Evolutionary conservation across 1,140 invertebrate genomes (phyloP), one percentile per base, ranked within the genome.

Genomic region (Oryctes rhinoceros): DNA sequence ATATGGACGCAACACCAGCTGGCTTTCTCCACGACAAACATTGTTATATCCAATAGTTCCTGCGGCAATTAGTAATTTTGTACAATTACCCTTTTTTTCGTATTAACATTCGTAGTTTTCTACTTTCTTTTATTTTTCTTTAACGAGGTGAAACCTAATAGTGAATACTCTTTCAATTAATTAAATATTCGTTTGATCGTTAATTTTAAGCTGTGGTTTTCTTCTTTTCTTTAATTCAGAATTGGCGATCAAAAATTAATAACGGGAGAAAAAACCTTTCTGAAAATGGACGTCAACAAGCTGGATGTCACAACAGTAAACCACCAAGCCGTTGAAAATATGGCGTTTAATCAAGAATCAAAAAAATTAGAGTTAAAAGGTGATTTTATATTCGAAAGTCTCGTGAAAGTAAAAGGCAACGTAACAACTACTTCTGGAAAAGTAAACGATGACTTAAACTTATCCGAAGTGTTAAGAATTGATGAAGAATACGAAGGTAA

Each of bases 321-420:
- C 13, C 11, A 71, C 7, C 24, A 35, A 24, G 10, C 10, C 10
- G 65, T 35, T 37, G 24, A 24, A 35, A 71, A 71, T 5, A 71
- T 71, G 65, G 65, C 35, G 18, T 81, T 71, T 49, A 80, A 80
- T 39, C 47, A 71, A 65, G 18, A 49, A 24, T 35, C 44, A 47
- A 59, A 82, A n/a, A 13, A 18, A n/a, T n/a, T 85, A 15, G 67
- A 37, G 74, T 9, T 86, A 6, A 81, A 81, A 76, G 84, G 83
- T 4, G 71, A 84, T 80, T 75, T 86, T 1, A 81, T 74, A 47
- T 83, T 87, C 67, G 62, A 82, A 62, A 83, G 84, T 44, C 24
- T 77, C 9, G 79, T 85, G 9, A 80, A 81, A n/a, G 81, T 84
- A 3, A 79, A 35, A 35, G 48, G 81, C 0, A 37, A 83, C 71